Evolutionary conservation across 2,888 invertebrate genomes (phyloP).

Genomic region (Sympetrum striolatum): DNA sequence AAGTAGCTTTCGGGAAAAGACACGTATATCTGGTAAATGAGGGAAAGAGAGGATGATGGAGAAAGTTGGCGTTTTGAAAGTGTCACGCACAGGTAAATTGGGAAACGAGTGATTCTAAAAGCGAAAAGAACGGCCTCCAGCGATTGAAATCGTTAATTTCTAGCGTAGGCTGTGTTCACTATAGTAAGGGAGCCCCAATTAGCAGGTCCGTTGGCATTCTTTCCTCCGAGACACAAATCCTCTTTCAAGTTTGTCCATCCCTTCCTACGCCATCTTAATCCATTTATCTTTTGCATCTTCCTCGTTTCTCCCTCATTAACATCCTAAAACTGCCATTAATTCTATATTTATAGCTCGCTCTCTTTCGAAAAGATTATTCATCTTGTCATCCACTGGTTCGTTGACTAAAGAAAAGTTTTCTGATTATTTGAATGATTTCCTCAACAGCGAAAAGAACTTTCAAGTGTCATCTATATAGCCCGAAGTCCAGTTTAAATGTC

Average conservation of each 20-base stretch:
- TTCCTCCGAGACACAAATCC: background rate
- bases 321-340: background rate
- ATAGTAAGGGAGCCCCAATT: background rate
- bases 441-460: too few relatives aligned
- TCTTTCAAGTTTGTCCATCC: background rate
- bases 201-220: background rate
- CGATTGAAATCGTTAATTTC: background rate
- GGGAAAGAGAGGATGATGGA: background rate
- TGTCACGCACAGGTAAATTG: background rate
- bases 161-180: background rate
- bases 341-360: too few relatives aligned
- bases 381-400: too few relatives aligned
- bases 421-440: too few relatives aligned
- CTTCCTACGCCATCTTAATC: background rate
- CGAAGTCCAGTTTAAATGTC: too few relatives aligned
- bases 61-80: background rate
- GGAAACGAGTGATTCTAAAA: background rate
- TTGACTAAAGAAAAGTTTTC: too few relatives aligned
- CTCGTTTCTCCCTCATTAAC: background rate
- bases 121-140: background rate
- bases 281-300: background rate
- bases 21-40: background rate
- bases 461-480: too few relatives aligned
- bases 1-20: background rate
- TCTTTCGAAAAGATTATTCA: too few relatives aligned